phyloP scores from a whole-genome alignment of 92 coral and sea anemone genomes.

The Actinernus sp. region DNA sequence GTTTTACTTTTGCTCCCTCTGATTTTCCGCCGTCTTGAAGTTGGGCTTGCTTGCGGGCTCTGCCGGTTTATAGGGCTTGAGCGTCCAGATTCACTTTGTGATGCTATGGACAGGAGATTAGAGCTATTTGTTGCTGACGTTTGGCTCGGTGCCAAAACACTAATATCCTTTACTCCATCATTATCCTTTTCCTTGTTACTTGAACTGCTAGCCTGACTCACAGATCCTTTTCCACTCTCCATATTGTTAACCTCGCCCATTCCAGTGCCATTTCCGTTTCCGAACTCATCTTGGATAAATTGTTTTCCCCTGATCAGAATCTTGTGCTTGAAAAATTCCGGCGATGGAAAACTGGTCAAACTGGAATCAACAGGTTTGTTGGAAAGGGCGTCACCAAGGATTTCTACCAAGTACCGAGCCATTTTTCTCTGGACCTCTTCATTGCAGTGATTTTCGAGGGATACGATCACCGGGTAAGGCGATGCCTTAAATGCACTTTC shows the following conservation, averaged over 20 bases:
- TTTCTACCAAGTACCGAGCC: conserved; percentile 75
- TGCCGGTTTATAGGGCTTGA: background rate
- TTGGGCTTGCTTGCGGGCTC: conserved; percentile 5
- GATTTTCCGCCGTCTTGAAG: background rate
- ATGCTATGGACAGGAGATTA: background rate
- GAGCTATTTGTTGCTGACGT: background rate
- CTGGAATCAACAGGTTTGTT: conserved; percentile 60
- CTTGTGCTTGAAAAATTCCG: conserved; percentile 90
- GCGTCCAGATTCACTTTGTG: background rate
- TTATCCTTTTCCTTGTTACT: background rate
- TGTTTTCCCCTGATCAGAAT: conserved; percentile 79
- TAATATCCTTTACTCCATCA: background rate
- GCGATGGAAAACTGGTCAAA: conserved; percentile 78
- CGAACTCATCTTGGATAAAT: conserved; percentile 21
- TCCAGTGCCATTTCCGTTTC: conserved; percentile 17
- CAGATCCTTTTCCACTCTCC: conserved; percentile 4
- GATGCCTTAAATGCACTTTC: conserved; percentile 86
- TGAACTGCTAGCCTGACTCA: background rate
- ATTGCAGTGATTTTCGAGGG: conserved; percentile 94
- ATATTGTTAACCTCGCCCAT: background rate
- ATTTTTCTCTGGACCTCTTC: conserved; percentile 77
- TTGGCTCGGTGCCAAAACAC: background rate
- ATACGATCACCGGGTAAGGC: conserved; percentile 90
- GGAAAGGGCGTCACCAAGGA: conserved; percentile 78
- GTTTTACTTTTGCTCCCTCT: conserved; percentile 12